Percentiles rank a stretch among this genome's conserved stretches.
Evolutionary conservation across 30 jellyfish, hydroid and myxozoan genomes (phyloP).

Genomic region (Turritopsis dohrnii): DNA sequence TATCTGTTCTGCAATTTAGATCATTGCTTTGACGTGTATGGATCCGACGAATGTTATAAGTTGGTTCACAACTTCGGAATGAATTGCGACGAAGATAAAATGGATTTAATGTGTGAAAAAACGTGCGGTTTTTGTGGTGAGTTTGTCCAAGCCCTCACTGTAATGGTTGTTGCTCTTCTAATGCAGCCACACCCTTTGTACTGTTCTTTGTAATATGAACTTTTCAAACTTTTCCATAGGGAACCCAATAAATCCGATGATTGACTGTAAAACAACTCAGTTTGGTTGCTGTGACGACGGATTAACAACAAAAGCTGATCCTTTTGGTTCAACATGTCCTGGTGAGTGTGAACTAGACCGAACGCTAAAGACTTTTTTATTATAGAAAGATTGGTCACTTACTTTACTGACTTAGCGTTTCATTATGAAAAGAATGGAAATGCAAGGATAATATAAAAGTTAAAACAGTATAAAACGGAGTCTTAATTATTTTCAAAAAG

Average conservation of each 20-base stretch:
- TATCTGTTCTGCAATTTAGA: background rate
- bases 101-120: conserved; percentile 46
- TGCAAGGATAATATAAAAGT: background rate
- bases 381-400: background rate
- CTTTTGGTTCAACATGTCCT: conserved; percentile 41
- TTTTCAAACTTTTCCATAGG: background rate
- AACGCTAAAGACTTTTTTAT: background rate
- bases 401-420: background rate
- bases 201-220: background rate
- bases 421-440: background rate
- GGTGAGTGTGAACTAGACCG: too few species aligned
- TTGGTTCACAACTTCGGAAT: conserved; percentile 14
- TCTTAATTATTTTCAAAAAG: background rate
- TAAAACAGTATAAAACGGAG: background rate
- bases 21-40: conserved; percentile 40
- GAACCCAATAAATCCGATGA: conserved; percentile 9
- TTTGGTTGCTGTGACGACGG: conserved; percentile 46
- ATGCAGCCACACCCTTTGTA: background rate
- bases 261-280: conserved; percentile 21
- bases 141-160: background rate
- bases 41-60: conserved; percentile 23
- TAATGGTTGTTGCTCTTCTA: background rate
- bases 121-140: conserved; percentile 49
- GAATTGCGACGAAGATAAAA: conserved; percentile 19
- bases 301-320: conserved; percentile 27